phyloP scores from a whole-genome alignment of 2,797 vertebrate species.

The Knipowitschia caucasica region DNA sequence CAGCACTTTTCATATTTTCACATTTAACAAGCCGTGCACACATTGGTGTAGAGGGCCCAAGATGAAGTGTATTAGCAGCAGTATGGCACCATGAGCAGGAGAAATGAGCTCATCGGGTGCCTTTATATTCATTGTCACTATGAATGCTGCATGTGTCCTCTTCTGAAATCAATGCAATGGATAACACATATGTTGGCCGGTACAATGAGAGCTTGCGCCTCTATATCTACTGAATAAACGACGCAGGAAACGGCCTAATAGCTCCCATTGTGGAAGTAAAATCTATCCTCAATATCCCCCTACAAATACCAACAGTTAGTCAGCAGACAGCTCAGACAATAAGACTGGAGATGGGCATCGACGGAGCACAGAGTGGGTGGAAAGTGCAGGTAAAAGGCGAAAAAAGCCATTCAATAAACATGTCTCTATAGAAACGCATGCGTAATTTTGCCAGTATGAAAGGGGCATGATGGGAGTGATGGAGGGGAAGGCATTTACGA shows the following conservation, averaged over 20 bases:
- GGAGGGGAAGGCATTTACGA: constrained; percentile 79
- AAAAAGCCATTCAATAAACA: constrained; percentile 78
- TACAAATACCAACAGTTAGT: constrained; percentile 47
- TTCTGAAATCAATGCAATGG: constrained; percentile 64
- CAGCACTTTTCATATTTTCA: too few species aligned
- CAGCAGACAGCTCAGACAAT: constrained; percentile 36
- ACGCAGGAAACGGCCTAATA: constrained; percentile 44
- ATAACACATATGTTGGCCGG: constrained; percentile 37
- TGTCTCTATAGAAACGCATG: constrained; percentile 79
- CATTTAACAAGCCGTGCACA: too few species aligned
- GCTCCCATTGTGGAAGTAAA: constrained; percentile 29
- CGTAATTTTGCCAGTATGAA: constrained; percentile 77
- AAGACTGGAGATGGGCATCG: constrained; percentile 38
- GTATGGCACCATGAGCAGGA: too few species aligned
- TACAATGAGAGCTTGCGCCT: constrained; percentile 39
- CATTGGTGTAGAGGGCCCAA: too few species aligned
- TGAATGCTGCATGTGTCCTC: constrained; percentile 53
- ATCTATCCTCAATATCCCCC: constrained; percentile 38
- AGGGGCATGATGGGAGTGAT: constrained; percentile 62
- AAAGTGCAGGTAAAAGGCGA: constrained; percentile 19
- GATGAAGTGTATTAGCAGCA: too few species aligned
- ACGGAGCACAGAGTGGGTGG: constrained; percentile 17
- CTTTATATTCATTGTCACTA: constrained; percentile 24
- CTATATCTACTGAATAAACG: constrained; percentile 47
- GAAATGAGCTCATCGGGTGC: background rate